Evolutionary conservation across 1,140 invertebrate species (phyloP).

Genomic region (Nasonia vitripennis): DNA sequence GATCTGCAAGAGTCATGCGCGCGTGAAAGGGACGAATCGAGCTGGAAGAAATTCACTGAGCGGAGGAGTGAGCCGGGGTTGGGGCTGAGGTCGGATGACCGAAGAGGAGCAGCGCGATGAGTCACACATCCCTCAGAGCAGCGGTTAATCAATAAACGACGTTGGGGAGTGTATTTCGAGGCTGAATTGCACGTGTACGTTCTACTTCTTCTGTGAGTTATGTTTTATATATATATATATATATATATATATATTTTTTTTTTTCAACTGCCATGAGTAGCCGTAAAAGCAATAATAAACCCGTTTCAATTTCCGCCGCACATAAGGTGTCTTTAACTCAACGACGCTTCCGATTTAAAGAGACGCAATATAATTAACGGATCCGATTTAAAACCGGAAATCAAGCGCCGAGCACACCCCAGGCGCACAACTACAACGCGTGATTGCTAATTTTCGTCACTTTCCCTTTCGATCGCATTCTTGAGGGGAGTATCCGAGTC

Average conservation of each 20-base stretch:
- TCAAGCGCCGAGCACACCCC: not conserved
- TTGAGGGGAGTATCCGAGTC: not conserved
- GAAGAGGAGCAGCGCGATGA: constrained; percentile 19
- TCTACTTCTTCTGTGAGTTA: not conserved
- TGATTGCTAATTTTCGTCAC: constrained; percentile 38
- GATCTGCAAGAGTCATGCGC: not conserved
- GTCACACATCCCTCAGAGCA: constrained; percentile 17
- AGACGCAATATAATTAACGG: not conserved
- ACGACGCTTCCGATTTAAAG: constrained; percentile 20
- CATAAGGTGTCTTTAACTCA: not conserved
- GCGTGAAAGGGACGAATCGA: constrained; percentile 13
- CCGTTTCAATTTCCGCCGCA: not conserved
- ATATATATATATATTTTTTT: no score
- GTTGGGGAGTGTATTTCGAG: not conserved
- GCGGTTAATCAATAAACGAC: constrained; percentile 18
- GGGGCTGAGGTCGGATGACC: not conserved
- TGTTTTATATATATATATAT: no score
- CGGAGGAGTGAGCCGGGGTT: not conserved
- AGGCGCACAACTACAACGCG: not conserved
- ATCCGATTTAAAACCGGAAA: constrained; percentile 28
- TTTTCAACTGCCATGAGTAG: not conserved
- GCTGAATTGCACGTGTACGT: not conserved
- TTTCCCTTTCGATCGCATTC: constrained; percentile 35
- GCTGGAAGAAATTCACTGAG: constrained; percentile 2
- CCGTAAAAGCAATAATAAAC: not conserved